phyloP scores from a whole-genome alignment of 2,888 invertebrate genomes.

The Pantelozetes paolii region DNA sequence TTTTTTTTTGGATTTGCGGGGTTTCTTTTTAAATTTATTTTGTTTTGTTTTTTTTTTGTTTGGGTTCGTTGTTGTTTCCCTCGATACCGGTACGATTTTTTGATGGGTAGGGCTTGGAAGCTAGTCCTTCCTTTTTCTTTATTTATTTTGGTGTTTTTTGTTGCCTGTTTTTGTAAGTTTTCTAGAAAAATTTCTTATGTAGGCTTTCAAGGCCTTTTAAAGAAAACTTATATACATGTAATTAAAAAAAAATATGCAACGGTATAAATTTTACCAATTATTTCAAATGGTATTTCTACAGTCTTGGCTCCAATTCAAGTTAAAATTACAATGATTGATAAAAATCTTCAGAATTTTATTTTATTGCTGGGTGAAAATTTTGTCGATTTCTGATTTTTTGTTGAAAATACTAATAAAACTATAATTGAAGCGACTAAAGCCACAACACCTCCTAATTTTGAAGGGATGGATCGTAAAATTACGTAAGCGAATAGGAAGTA shows the following conservation, averaged over 20 bases:
- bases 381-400: constrained; percentile 48
- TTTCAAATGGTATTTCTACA: constrained; percentile 61
- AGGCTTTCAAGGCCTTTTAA: constrained; percentile 5
- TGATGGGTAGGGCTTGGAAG: neutral
- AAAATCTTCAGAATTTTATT: constrained; percentile 58
- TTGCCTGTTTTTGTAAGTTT: neutral
- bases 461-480: constrained; percentile 72
- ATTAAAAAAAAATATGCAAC: constrained; percentile 8
- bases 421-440: constrained; percentile 64
- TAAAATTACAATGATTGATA: constrained; percentile 60
- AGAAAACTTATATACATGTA: neutral
- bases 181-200: constrained; percentile 8
- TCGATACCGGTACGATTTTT: constrained; percentile 15
- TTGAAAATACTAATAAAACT: constrained; percentile 53
- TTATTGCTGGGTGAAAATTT: constrained; percentile 59
- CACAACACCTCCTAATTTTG: constrained; percentile 71
- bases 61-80: constrained; percentile 20
- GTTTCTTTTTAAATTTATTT: neutral
- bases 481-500: constrained; percentile 78
- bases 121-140: neutral
- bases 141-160: neutral
- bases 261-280: constrained; percentile 24
- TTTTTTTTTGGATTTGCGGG: neutral
- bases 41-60: neutral
- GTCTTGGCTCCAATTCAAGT: constrained; percentile 69